A percentile compares a stretch with the other conserved stretches of the same genome.
phyloP scores from a whole-genome alignment of 2,888 invertebrate genomes.

The Agonopterix heracliana region DNA sequence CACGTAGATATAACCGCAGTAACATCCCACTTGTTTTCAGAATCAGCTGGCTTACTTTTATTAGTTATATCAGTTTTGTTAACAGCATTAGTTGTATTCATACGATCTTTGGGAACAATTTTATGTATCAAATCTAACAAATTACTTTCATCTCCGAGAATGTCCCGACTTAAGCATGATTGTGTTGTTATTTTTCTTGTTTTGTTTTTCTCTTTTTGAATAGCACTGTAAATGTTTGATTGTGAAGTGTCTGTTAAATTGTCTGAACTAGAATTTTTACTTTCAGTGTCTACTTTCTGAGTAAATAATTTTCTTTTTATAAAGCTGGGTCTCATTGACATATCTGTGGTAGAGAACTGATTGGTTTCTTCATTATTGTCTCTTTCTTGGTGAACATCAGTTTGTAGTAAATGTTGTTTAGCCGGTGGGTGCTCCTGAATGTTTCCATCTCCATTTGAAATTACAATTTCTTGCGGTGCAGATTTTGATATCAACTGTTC shows the following conservation, averaged over 20 bases:
- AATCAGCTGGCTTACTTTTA: conserved; percentile 22
- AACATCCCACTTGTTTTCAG: conserved; percentile 48
- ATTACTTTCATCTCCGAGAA: conserved; percentile 43
- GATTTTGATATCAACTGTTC: conserved; percentile 37
- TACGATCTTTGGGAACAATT: conserved; percentile 53
- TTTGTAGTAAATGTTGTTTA: not conserved
- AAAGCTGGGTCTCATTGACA: conserved; percentile 59
- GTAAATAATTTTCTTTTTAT: conserved; percentile 63
- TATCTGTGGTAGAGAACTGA: conserved; percentile 25
- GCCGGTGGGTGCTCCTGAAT: not conserved
- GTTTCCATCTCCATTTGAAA: conserved; percentile 30
- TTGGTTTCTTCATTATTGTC: conserved; percentile 6
- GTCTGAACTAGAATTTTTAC: conserved; percentile 37
- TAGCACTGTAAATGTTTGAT: conserved; percentile 31
- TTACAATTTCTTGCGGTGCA: conserved; percentile 24
- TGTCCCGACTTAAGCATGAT: conserved; percentile 51
- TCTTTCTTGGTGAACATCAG: not conserved
- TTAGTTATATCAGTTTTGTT: conserved; percentile 29
- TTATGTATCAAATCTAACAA: conserved; percentile 58
- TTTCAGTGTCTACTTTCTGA: conserved; percentile 55
- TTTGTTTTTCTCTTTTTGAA: conserved; percentile 51
- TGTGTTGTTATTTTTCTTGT: conserved; percentile 52
- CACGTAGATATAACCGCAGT: conserved; percentile 43
- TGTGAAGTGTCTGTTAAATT: conserved; percentile 42
- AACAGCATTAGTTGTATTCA: conserved; percentile 42